Evolutionary conservation across 2,888 invertebrate genomes (phyloP).

Genomic region (Callosobruchus maculatus): DNA sequence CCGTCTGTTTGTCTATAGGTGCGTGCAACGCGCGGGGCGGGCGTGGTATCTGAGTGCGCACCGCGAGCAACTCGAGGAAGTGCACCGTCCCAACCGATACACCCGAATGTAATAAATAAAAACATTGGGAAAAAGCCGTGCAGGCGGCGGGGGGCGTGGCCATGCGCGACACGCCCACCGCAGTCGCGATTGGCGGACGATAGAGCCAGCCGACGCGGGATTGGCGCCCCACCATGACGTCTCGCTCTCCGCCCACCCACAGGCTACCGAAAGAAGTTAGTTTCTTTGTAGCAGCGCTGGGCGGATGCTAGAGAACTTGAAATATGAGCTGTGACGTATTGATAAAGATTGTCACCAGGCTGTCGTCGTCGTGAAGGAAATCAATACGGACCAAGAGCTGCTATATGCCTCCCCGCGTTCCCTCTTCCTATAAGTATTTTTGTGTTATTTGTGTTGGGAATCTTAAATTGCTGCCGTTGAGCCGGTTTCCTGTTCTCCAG

Average conservation of each 20-base stretch:
- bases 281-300: slow-evolving; percentile 58
- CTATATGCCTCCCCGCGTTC: slow-evolving; percentile 11
- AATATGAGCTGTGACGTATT: slow-evolving; percentile 56
- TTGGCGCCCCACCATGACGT: slow-evolving; percentile 41
- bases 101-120: slow-evolving; percentile 73
- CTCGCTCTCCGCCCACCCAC: slow-evolving; percentile 35
- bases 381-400: slow-evolving; percentile 45
- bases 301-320: slow-evolving; percentile 51
- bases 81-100: slow-evolving; percentile 56
- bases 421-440: neutral
- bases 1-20: slow-evolving; percentile 35
- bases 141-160: slow-evolving; percentile 43
- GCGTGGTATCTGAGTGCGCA: slow-evolving; percentile 10
- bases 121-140: slow-evolving; percentile 56
- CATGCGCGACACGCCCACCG: slow-evolving; percentile 52
- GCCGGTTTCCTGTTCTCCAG: neutral
- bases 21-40: slow-evolving; percentile 39
- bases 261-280: slow-evolving; percentile 51
- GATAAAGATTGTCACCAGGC: slow-evolving; percentile 67
- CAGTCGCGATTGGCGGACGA: slow-evolving; percentile 53
- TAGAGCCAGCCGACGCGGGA: slow-evolving; percentile 29
- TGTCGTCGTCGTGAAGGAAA: slow-evolving; percentile 57
- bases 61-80: slow-evolving; percentile 29
- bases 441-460: neutral
- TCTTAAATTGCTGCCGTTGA: neutral